Evolutionary conservation across 2,888 invertebrate genomes (phyloP), one percentile per base, ranked within the genome.

Genomic region (Flabesymbios commensalis): DNA sequence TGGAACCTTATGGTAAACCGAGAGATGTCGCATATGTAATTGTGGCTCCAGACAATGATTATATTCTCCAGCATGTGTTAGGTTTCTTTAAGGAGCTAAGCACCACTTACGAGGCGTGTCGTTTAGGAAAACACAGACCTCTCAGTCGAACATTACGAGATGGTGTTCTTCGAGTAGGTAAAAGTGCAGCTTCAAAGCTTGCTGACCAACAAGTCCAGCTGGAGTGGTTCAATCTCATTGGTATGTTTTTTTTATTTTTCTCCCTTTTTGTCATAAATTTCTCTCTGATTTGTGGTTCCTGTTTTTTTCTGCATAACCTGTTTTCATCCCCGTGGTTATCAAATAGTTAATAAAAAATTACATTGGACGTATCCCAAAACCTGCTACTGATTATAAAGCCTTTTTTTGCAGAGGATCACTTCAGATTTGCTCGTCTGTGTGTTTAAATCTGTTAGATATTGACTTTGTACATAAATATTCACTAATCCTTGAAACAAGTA

Each of bases 1-100:
- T 99, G 14, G 97, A 98, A 81, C 99, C 99, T 0, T 96, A 94
- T 82, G 91, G 95, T n/a, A 92, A 93, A 78, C 88, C 93, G 3
- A 87, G 97, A 33, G 97, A 99, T 81, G 89, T 99, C 1, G 94
- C 93, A 28, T 99, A 98, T 81, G 88, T 97, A 41, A 94, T 97
- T 5, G 88, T 99, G 0, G 90, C 94, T 33, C 96, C 98, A 0
- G 97, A 98, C 77, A 92, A 90, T 77, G 92, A 94, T 59, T 90
- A 89, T 68, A 68, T 95, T 39, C 84, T 91, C 52, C 88, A 88
- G 43, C 89, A 90, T 74, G 89, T 94, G 2, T 88, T 89, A 69
- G 88, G 88, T 5, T 98, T 94, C 87, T 96, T 97, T 86, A 90
- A 91, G 63, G 96, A 97, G 80, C 86, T 98, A 42, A 93, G 93